Conservation (phyloP, 2,888 invertebrate species). For the Conistra vaccinii region DNA sequence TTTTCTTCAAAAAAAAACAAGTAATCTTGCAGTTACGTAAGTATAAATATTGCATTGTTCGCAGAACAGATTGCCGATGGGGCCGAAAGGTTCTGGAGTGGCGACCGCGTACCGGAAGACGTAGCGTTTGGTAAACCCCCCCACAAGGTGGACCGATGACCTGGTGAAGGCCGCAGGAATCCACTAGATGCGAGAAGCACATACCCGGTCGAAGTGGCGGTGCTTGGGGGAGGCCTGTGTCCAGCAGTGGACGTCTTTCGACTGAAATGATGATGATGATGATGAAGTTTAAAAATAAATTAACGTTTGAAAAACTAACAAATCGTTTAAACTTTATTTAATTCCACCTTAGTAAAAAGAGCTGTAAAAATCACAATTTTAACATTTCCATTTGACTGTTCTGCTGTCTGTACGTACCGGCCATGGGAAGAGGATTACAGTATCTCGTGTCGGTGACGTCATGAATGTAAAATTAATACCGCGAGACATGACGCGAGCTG, state of each 20-base stretch:
- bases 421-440: conserved; percentile 85
- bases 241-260: too few species aligned
- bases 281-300: not conserved
- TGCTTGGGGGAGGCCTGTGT: too few species aligned
- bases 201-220: too few species aligned
- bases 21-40: not conserved
- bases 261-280: too few species aligned
- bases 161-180: too few species aligned
- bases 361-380: not conserved
- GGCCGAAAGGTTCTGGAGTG: too few species aligned
- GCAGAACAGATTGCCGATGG: too few species aligned
- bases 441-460: conserved; percentile 81
- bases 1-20: not conserved
- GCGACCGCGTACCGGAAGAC: too few species aligned
- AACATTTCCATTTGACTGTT: conserved; percentile 42
- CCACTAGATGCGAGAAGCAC: too few species aligned
- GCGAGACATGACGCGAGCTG: conserved; percentile 83
- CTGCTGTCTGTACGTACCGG: conserved; percentile 74
- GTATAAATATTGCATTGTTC: too few species aligned
- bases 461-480: conserved; percentile 89
- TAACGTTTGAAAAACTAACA: not conserved
- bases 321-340: not conserved
- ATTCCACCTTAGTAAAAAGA: not conserved
- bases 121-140: too few species aligned
- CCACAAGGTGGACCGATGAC: too few species aligned